phyloP scores from a whole-genome alignment of 2,113 vertebrate species.

The Alces alces region DNA sequence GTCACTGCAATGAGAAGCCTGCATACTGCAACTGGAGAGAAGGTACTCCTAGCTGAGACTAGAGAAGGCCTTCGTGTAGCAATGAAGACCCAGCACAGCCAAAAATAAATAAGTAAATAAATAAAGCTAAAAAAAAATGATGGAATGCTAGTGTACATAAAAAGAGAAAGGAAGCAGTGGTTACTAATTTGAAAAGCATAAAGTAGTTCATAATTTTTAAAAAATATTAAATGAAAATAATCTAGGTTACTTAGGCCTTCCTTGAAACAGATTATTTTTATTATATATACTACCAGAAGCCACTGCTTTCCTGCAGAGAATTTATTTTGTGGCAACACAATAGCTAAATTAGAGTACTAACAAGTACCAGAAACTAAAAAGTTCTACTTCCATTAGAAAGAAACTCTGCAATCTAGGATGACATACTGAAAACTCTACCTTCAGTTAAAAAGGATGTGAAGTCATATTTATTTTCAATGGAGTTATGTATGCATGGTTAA shows the following conservation, averaged over 20 bases:
- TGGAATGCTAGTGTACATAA: neutral
- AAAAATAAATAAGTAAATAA: neutral
- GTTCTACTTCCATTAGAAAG: neutral
- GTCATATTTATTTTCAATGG: neutral
- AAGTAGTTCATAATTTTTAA: neutral
- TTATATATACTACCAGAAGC: neutral
- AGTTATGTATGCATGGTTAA: neutral
- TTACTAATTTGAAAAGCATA: neutral
- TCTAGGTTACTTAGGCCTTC: neutral
- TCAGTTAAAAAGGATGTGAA: neutral
- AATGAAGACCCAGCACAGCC: neutral
- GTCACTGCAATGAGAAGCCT: neutral
- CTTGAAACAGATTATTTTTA: neutral
- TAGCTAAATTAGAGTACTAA: neutral
- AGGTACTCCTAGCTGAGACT: neutral
- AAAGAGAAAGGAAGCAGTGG: neutral
- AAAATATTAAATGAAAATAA: neutral
- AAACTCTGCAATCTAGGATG: neutral
- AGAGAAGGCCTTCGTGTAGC: neutral
- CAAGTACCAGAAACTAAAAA: neutral
- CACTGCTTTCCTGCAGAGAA: neutral
- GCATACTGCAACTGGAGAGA: neutral
- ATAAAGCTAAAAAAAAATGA: neutral
- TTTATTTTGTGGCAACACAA: neutral
- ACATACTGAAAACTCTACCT: neutral